A percentile compares a stretch with the other conserved stretches of the same genome.
Conservation (phyloP, 2,797 vertebrate genomes). For the Melanotaenia pygmaea region DNA sequence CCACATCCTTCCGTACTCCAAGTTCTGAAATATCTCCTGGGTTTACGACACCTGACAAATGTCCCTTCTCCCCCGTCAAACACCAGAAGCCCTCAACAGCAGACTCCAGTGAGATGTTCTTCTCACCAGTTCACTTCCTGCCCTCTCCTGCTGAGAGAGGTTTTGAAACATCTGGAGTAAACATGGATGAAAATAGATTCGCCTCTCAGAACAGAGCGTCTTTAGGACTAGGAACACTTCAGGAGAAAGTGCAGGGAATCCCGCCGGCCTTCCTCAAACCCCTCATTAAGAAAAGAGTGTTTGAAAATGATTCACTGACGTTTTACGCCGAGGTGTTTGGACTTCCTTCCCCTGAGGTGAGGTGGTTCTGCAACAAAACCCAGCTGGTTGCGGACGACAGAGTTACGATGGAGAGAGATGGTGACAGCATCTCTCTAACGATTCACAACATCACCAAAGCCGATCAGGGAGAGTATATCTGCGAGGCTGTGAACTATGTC, state of each 20-base stretch:
- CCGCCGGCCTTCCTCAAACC: constrained; percentile 96
- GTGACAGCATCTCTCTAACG: constrained; percentile 86
- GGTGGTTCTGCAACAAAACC: constrained; percentile 94
- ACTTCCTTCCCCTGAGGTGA: constrained; percentile 90
- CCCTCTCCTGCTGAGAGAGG: constrained; percentile 85
- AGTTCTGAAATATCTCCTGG: constrained; percentile 77
- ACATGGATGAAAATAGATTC: constrained; percentile 77
- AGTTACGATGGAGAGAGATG: constrained; percentile 86
- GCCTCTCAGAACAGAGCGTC: constrained; percentile 76
- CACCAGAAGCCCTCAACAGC: constrained; percentile 74
- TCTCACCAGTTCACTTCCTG: constrained; percentile 84
- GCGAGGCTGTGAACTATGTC: constrained; percentile 92
- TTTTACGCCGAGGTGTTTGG: constrained; percentile 93
- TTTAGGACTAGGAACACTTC: constrained; percentile 84
- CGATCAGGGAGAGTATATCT: constrained; percentile 93
- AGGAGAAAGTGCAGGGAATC: constrained; percentile 90
- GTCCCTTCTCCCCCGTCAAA: constrained; percentile 78
- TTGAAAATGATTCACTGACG: constrained; percentile 86
- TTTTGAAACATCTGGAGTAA: constrained; percentile 74
- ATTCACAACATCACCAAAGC: constrained; percentile 84
- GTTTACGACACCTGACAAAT: constrained; percentile 78
- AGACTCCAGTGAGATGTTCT: constrained; percentile 81
- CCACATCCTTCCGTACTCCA: constrained; percentile 85
- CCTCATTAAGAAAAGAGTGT: constrained; percentile 87
- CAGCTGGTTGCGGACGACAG: constrained; percentile 83